phyloP scores from a whole-genome alignment of 1,140 invertebrate genomes.

The Apocrypta bakeri region DNA sequence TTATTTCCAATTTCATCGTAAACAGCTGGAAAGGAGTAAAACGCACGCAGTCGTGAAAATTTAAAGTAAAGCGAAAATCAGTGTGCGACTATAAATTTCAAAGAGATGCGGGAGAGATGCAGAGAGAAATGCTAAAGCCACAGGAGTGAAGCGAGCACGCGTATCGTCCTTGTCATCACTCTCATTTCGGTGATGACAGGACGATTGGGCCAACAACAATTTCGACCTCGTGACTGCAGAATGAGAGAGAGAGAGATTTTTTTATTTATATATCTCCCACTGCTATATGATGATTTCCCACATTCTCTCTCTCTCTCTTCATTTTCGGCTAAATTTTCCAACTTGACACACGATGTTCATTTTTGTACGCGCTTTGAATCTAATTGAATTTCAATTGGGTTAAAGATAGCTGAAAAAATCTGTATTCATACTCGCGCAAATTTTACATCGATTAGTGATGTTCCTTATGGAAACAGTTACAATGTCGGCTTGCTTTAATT shows the following conservation, averaged over 20 bases:
- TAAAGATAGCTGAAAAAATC: too few relatives aligned
- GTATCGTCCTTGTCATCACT: constrained; percentile 34
- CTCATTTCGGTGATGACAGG: constrained; percentile 37
- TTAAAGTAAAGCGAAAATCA: constrained; percentile 6
- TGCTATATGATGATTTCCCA: constrained; percentile 30
- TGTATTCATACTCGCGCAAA: too few relatives aligned
- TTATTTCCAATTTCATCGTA: too few relatives aligned
- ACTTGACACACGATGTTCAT: background rate
- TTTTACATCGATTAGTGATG: too few relatives aligned
- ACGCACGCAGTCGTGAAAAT: too few relatives aligned
- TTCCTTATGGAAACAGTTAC: too few relatives aligned
- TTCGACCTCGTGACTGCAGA: background rate
- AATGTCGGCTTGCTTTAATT: background rate
- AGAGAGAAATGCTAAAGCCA: constrained; percentile 8
- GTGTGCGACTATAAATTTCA: background rate
- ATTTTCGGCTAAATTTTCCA: constrained; percentile 12
- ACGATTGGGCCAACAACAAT: constrained; percentile 7
- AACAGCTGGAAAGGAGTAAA: too few relatives aligned
- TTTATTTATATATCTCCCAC: constrained; percentile 7
- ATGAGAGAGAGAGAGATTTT: background rate
- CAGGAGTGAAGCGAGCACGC: background rate
- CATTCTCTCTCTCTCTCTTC: background rate
- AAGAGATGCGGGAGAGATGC: background rate
- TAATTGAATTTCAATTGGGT: background rate
- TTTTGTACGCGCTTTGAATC: background rate